A percentile compares a stretch with the other conserved stretches of the same genome.
These are phyloP conservation scores for Brotula barbata DNA, from an alignment of 2,797 vertebrate species.

Conservation along the genomic window DNA sequence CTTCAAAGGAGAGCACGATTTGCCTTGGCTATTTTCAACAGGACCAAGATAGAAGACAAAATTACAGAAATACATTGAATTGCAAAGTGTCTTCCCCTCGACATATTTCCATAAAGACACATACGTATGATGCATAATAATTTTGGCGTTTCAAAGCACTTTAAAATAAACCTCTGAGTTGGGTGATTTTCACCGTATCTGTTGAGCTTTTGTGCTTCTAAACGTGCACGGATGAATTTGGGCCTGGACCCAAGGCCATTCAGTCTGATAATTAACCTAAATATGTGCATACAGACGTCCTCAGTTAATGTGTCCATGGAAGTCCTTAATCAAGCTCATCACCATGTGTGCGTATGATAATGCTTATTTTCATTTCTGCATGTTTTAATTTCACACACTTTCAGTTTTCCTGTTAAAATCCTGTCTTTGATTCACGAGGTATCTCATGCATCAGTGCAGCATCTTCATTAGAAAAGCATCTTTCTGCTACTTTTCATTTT, in stretches of 20 bases:
- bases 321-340: constrained; percentile 40
- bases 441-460: constrained; percentile 49
- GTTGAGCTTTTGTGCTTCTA: constrained; percentile 1
- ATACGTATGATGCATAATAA: constrained; percentile 12
- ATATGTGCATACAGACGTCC: constrained; percentile 69
- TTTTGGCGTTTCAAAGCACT: constrained; percentile 31
- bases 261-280: constrained; percentile 70
- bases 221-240: constrained; percentile 53
- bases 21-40: constrained; percentile 44
- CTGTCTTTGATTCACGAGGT: constrained; percentile 59
- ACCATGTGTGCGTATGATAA: constrained; percentile 28
- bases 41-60: constrained; percentile 42
- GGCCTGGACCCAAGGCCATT: constrained; percentile 54
- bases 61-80: constrained; percentile 37
- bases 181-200: constrained; percentile 22
- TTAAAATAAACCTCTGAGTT: constrained; percentile 35
- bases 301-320: constrained; percentile 64
- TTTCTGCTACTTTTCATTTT: constrained; percentile 42
- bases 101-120: constrained; percentile 28
- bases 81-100: constrained; percentile 23
- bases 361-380: constrained; percentile 52
- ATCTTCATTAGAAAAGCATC: constrained; percentile 62
- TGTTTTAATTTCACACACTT: constrained; percentile 77
- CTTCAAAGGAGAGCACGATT: constrained; percentile 63
- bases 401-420: constrained; percentile 56